Evolutionary conservation across 1,140 invertebrate species (phyloP).

Genomic region (Drosophila micromelanica): DNA sequence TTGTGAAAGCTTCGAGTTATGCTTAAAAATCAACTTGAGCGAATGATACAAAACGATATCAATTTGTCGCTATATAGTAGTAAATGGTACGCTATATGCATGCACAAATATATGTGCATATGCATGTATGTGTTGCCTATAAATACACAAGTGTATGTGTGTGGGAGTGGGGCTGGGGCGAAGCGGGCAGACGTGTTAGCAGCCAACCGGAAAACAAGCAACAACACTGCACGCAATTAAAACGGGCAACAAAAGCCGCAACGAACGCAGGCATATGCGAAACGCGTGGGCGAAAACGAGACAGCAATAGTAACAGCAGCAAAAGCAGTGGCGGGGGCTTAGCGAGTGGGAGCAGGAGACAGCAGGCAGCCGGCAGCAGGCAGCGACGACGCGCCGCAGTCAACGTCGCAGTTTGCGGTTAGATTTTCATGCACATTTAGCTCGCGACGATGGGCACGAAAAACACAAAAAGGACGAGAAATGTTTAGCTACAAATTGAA

Average conservation of each 20-base stretch:
- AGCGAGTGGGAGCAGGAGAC: neutral
- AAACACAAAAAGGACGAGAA: constrained; percentile 76
- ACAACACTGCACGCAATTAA: constrained; percentile 68
- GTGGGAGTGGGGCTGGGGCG: neutral
- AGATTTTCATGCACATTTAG: constrained; percentile 83
- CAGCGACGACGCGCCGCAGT: constrained; percentile 12
- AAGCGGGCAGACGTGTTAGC: constrained; percentile 39
- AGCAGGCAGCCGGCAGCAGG: constrained; percentile 1
- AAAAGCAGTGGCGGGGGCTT: neutral
- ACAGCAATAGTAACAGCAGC: constrained; percentile 37
- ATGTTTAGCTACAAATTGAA: constrained; percentile 80
- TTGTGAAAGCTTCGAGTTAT: constrained; percentile 57
- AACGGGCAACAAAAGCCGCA: constrained; percentile 52
- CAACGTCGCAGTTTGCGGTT: constrained; percentile 50
- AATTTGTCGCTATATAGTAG: constrained; percentile 81
- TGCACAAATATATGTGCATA: constrained; percentile 21
- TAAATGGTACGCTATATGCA: constrained; percentile 25
- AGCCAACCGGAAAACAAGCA: constrained; percentile 84
- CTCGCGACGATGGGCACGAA: constrained; percentile 49
- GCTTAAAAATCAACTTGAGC: constrained; percentile 81
- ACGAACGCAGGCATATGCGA: constrained; percentile 40
- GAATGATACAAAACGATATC: constrained; percentile 80
- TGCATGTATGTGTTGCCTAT: neutral
- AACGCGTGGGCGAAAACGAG: constrained; percentile 30
- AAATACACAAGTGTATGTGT: neutral